phyloP scores from a whole-genome alignment of 2,797 vertebrate species.

The Semotilus atromaculatus region DNA sequence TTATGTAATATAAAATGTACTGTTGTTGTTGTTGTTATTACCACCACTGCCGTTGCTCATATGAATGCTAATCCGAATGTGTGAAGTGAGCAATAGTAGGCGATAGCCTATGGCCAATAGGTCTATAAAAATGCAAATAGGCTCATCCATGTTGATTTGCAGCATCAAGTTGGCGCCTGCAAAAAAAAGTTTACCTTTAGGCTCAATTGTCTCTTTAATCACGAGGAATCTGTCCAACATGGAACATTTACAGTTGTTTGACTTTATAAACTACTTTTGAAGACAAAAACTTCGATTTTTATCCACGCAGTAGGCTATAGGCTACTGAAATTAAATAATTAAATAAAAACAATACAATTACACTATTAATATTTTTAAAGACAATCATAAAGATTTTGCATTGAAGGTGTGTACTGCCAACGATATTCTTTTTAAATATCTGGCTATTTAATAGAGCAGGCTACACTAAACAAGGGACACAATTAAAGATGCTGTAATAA shows the following conservation, averaged over 20 bases:
- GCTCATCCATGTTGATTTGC: neutral
- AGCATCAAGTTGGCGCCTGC: constrained; percentile 9
- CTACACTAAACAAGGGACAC: neutral
- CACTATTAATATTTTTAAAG: neutral
- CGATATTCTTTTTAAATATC: neutral
- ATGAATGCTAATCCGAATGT: neutral
- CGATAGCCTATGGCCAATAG: neutral
- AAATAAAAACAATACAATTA: neutral
- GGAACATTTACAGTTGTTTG: neutral
- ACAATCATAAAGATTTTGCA: too few relatives aligned
- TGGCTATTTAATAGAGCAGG: neutral
- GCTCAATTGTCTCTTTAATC: constrained; percentile 5
- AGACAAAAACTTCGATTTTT: neutral
- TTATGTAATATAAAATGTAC: neutral
- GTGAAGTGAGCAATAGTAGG: neutral
- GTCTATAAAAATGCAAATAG: constrained; percentile 33
- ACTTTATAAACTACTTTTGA: neutral
- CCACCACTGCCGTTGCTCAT: neutral
- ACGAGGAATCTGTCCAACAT: neutral
- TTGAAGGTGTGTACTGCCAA: neutral
- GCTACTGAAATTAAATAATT: neutral
- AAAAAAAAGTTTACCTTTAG: neutral
- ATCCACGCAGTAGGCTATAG: neutral
- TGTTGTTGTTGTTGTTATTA: neutral
- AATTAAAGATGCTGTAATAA: neutral